A percentile compares a stretch with the other conserved stretches of the same genome.
Evolutionary conservation across 1,140 invertebrate genomes (phyloP).

Genomic region (Heliconius hewitsoni): DNA sequence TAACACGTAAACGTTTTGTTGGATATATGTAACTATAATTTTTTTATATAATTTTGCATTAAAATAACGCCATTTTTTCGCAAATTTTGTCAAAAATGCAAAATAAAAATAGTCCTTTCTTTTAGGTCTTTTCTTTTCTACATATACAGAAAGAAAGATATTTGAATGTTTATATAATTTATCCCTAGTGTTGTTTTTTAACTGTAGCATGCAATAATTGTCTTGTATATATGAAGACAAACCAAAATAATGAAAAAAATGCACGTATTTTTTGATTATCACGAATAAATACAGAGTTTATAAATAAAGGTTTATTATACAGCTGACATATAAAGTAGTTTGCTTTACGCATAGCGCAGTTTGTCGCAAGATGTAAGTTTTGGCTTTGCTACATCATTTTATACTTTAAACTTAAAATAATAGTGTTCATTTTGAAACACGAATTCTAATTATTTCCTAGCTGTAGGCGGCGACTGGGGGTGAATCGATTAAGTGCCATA

Average conservation of each 20-base stretch:
- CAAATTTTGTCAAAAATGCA: too few relatives aligned
- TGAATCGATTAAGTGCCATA: conserved; percentile 2
- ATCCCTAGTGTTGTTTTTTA: too few relatives aligned
- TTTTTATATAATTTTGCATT: background rate
- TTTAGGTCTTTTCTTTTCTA: too few relatives aligned
- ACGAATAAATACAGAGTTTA: background rate
- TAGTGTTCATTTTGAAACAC: background rate
- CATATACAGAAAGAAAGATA: too few relatives aligned
- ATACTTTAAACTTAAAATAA: background rate
- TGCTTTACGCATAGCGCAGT: conserved; percentile 1
- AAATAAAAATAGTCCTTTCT: too few relatives aligned
- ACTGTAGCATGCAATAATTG: too few relatives aligned
- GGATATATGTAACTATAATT: background rate
- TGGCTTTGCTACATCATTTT: background rate
- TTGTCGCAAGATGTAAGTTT: background rate
- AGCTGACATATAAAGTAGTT: background rate
- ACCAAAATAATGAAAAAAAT: too few relatives aligned
- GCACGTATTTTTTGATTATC: background rate
- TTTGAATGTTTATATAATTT: too few relatives aligned
- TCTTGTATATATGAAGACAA: too few relatives aligned
- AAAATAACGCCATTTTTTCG: too few relatives aligned
- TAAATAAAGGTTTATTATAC: background rate
- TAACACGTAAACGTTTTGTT: too few relatives aligned
- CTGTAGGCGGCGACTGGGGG: background rate
- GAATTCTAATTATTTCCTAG: background rate